Evolutionary conservation across 2,888 invertebrate species (phyloP).

Genomic region (Conus canariensis): DNA sequence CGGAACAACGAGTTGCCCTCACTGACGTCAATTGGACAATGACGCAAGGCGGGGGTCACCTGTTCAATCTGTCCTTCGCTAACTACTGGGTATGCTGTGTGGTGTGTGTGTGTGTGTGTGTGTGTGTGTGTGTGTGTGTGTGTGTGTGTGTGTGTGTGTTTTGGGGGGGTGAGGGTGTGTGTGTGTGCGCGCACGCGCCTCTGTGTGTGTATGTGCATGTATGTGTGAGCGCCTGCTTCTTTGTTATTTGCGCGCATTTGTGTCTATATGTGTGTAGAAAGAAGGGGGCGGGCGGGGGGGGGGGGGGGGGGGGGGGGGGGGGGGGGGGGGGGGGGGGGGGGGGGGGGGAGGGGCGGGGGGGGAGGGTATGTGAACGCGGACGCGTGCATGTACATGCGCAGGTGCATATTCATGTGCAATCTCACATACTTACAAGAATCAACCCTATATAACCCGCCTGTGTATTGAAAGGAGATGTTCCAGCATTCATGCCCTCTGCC

Average conservation of each 20-base stretch:
- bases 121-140: conserved; percentile 29
- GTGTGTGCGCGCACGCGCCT: background rate
- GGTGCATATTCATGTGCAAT: background rate
- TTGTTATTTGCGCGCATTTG: too few relatives aligned
- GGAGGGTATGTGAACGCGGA: too few relatives aligned
- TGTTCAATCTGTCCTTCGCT: conserved; percentile 6
- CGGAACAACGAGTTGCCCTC: background rate
- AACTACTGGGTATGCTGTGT: conserved; percentile 24
- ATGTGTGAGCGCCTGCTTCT: background rate
- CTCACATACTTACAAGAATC: too few relatives aligned
- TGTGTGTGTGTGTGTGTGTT: conserved; percentile 10
- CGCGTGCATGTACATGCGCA: background rate
- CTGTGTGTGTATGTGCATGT: background rate
- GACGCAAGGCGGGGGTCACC: background rate
- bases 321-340: too few relatives aligned
- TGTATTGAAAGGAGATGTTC: too few relatives aligned
- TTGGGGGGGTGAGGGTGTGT: background rate
- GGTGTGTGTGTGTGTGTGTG: background rate
- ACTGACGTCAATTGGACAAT: background rate
- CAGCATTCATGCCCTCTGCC: background rate
- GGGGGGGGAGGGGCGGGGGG: too few relatives aligned
- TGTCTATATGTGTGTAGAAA: too few relatives aligned
- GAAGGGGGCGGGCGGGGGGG: too few relatives aligned
- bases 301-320: too few relatives aligned
- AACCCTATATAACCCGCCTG: too few relatives aligned